A percentile compares a stretch with the other conserved stretches of the same genome.
phyloP scores from a whole-genome alignment of 1,140 invertebrate species.

The Gryon sp. region DNA sequence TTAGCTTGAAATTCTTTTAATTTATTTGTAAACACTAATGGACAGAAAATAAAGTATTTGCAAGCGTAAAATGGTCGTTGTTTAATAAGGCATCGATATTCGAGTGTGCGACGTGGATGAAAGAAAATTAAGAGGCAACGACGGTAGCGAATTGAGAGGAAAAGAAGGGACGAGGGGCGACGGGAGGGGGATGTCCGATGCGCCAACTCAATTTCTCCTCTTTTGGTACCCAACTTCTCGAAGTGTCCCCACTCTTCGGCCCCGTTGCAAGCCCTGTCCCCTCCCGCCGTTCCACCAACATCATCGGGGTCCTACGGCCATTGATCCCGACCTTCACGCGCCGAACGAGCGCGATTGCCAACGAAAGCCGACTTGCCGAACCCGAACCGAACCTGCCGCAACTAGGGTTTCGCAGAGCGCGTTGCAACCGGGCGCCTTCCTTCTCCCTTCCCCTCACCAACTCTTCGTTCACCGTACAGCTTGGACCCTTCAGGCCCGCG shows the following conservation, averaged over 20 bases:
- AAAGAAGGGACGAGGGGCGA: constrained; percentile 6
- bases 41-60: not conserved
- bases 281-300: too few relatives aligned
- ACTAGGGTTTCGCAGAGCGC: constrained; percentile 66
- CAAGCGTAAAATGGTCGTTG: constrained; percentile 9
- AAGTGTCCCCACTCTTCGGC: constrained; percentile 43
- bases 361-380: constrained; percentile 75
- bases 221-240: constrained; percentile 78
- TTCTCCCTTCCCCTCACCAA: not conserved
- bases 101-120: constrained; percentile 40
- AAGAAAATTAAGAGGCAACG: constrained; percentile 63
- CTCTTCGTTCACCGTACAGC: constrained; percentile 40
- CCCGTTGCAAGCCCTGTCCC: constrained; percentile 27
- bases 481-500: constrained; percentile 47
- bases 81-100: constrained; percentile 48
- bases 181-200: constrained; percentile 54
- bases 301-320: constrained; percentile 78
- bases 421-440: constrained; percentile 43
- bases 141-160: constrained; percentile 66
- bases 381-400: constrained; percentile 69
- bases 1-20: not conserved
- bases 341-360: constrained; percentile 78
- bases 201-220: constrained; percentile 80
- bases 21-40: not conserved
- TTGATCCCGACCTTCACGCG: constrained; percentile 80